Base-by-base conservation (phyloP, 2,797 vertebrate species). In the Cyprinella venusta region DNA sequence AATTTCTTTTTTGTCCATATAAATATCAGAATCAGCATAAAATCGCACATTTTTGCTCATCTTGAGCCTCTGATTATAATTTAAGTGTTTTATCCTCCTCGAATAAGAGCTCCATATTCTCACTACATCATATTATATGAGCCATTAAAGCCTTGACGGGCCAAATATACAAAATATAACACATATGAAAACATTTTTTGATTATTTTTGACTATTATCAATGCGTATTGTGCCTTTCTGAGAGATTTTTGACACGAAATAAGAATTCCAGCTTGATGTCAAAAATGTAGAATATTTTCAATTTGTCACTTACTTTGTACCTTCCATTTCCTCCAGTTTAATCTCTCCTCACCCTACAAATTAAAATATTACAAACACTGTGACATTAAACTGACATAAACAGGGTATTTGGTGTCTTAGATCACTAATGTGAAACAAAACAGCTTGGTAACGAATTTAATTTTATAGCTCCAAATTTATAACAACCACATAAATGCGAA, bases 271-370 rank as follows among this genome's bases (percentile, higher is more conserved):
- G 13, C 59, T 26, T 61, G 24, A 61, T 7, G 59, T 30, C 12
- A 61, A 61, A 26, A 16, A 30, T 19, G 8, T 12, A 2, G 0
- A 61, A 24, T 4, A 8, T 8, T 30, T 45, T 16, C n/a, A 54
- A 26, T 16, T 15, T 10, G 13, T 59, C 59, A 93, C 94, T 93
- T 87, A 96, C 95, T 63, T 82, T 94, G 92, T 42, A 89, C 80
- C 90, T 94, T 96, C 81, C 86, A 86, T 89, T 93, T 95, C 90
- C 89, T 94, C 94, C 94, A 96, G 85, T 93, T 86, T 24, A 92
- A 77, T 63, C 68, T 89, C 40, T 91, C 91, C 13, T 89, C 90
- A 0, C 61, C 4, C 94, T 95, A 85, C 1, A 65, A 84, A 83
- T 68, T 8, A 74, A 30, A 4, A 79, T 48, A 61, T 36, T 61